Base-by-base conservation (phyloP, 2,113 vertebrate species). In the Pogona vitticeps region DNA sequence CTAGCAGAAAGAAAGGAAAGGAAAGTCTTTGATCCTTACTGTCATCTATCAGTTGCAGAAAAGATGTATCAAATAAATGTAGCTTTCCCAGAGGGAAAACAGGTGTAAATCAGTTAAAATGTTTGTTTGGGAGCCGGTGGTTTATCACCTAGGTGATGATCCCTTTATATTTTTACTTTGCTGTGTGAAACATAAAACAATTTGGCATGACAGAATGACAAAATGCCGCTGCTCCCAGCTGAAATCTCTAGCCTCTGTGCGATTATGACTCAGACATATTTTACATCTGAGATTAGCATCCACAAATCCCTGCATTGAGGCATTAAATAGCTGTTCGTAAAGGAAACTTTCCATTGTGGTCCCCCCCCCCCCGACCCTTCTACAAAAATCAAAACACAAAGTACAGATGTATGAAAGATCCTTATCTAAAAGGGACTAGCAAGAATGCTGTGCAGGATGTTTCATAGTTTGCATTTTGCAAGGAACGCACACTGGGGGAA, bases 111-210 rank as follows among this genome's bases (percentile, higher is more conserved):
- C 94, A 92, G 90, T 91, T 94, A 92, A 92, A 94, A 94, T 91
- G 81, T 94, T 94, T 95, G 88, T 94, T 91, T 94, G 79, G 78
- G 94, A 95, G 90, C 86, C 86, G 88, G 90, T 72, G 94, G 90
- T 94, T 96, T 95, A 95, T 95, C 92, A 96, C 88, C 91, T 92
- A 91, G 91, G 92, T 93, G 94, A 95, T 95, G 91, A 96, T 94
- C 93, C 93, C 86, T 94, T 96, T 94, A 92, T 92, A 94, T 95
- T 96, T 84, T 93, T 92, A 92, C 90, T 96, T 93, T 92, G 72
- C 90, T 91, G 75, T 82, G 87, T 94, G 91, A 95, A 91, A 86
- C 78, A 93, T 88, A 94, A 95, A 96, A 95, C 81, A 94, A 94
- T 95, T 95, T 88, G 88, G 91, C 28, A 91, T 92, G 94, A 95